phyloP scores from a whole-genome alignment of 2,797 vertebrate genomes.

The Anguilla marmorata region DNA sequence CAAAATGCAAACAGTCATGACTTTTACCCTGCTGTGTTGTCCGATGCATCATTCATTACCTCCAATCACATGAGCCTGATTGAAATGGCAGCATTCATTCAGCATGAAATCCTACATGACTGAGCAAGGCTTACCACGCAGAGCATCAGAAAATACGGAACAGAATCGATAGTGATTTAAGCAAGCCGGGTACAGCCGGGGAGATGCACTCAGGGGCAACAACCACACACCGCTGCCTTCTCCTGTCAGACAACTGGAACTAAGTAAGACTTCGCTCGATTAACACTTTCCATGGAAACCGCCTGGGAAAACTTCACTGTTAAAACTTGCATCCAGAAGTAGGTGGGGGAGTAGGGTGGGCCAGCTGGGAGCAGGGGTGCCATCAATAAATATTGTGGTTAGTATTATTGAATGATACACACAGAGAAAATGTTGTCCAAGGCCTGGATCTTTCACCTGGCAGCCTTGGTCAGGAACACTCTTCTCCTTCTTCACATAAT shows the following conservation, averaged over 20 bases:
- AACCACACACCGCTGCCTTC: neutral
- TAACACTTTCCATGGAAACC: neutral
- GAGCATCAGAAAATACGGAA: neutral
- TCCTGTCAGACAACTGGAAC: neutral
- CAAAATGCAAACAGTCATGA: neutral
- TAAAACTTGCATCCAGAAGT: neutral
- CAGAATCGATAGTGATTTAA: neutral
- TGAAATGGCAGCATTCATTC: neutral
- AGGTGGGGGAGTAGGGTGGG: neutral
- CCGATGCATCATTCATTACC: neutral
- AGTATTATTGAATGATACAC: neutral
- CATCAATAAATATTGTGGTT: neutral
- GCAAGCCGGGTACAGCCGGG: neutral
- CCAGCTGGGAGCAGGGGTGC: neutral
- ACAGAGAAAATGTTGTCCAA: neutral
- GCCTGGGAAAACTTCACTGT: neutral
- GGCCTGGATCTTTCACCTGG: neutral
- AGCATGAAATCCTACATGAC: neutral
- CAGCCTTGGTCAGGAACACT: neutral
- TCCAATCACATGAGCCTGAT: neutral
- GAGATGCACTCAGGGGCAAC: neutral
- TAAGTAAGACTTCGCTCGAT: neutral
- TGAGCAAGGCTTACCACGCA: neutral
- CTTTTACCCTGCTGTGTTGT: neutral
- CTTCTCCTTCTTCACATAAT: neutral